Base-by-base conservation (phyloP, 2,888 invertebrate species). In the Pardosa pseudoannulata region DNA sequence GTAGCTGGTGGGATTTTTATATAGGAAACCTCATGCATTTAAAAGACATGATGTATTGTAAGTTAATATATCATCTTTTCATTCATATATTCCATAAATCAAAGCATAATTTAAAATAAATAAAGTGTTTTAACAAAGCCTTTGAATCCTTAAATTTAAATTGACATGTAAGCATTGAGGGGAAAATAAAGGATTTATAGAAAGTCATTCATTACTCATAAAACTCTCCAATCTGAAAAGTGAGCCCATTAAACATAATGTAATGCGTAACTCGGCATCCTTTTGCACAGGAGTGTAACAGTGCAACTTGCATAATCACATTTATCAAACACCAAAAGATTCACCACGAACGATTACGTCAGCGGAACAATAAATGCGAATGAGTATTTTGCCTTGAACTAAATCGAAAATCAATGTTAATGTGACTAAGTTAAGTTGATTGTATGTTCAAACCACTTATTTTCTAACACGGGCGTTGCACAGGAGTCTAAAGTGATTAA, bases 321-420 rank as follows among this genome's bases (percentile, higher is more conserved):
- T 82, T 82, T 75, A 82, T 82, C 82, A 82, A 70, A 41, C 50
- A 32, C 50, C 29, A 75, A 81, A 81, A 81, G 81, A 75, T 75
- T 68, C 23, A 32, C 46, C 68, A 31, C 62, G 73, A 74, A 29
- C 70, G 75, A 82, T 76, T 65, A 71, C 71, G 64, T 82, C 71
- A 71, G 62, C 71, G 56, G 39, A 68, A 62, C 82, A 76, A 76
- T 76, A 65, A 71, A 81, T 75, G 62, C 36, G 70, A 62, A 75
- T 56, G 74, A 68, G 46, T 82, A 76, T 82, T 71, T 72, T 76
- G 76, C 74, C 56, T 68, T 23, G 50, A 76, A 73, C 80, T 46
- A 71, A 82, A 82, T 82, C 76, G 82, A 82, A 82, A 82, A 82
- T 82, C 82, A 71, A 82, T 82, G 82, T 76, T 82, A 82, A 82